A percentile compares a stretch with the other conserved stretches of the same genome.
Evolutionary conservation across 2,113 vertebrate species (phyloP).

Genomic region (Hepsetus odoe): DNA sequence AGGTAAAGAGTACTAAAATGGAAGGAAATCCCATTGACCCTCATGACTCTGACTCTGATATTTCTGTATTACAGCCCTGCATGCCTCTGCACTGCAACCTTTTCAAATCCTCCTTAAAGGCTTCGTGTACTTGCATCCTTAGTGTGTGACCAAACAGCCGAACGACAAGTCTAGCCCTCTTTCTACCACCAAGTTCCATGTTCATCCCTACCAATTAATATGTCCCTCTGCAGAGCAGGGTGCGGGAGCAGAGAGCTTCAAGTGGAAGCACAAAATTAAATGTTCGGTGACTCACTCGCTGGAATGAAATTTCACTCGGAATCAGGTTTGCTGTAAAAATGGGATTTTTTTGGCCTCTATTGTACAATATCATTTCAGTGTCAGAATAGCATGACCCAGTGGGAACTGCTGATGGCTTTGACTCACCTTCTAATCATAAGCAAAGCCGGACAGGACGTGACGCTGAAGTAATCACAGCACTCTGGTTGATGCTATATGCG

Average conservation of each 20-base stretch:
- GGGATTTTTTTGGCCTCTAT: background rate
- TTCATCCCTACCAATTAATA: background rate
- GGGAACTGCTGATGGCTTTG: background rate
- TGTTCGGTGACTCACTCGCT: slow-evolving; percentile 17
- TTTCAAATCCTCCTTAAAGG: slow-evolving; percentile 79
- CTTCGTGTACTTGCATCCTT: slow-evolving; percentile 66
- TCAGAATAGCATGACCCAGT: background rate
- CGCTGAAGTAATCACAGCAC: no score
- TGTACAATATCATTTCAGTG: background rate
- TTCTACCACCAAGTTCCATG: slow-evolving; percentile 50
- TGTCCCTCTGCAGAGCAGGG: background rate
- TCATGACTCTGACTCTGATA: slow-evolving; percentile 61
- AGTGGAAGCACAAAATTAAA: background rate
- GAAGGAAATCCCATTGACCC: slow-evolving; percentile 65
- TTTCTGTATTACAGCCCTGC: slow-evolving; percentile 72
- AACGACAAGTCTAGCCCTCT: background rate
- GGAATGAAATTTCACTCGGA: slow-evolving; percentile 61
- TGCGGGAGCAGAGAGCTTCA: background rate
- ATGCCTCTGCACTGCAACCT: slow-evolving; percentile 69
- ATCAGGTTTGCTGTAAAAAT: background rate
- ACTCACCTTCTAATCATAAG: background rate
- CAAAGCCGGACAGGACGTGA: background rate
- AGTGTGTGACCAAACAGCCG: slow-evolving; percentile 44
- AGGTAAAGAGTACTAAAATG: background rate
- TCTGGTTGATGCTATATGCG: no score